A percentile compares a stretch with the other conserved stretches of the same genome.
These are phyloP conservation scores for Elysia chlorotica DNA, from an alignment of 1,140 invertebrate genomes.

Conservation along the genomic window DNA sequence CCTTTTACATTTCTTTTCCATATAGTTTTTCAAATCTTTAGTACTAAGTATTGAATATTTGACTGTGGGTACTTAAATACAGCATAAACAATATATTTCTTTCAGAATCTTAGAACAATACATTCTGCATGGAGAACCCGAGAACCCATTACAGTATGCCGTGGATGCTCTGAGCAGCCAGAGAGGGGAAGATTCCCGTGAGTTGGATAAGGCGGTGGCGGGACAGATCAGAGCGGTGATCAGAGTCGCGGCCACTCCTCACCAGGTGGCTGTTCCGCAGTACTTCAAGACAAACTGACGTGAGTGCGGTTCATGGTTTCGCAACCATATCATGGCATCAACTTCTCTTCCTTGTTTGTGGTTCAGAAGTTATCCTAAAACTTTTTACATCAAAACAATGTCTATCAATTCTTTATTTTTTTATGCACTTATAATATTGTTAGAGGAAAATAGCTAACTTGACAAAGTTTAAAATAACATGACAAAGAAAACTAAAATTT, in stretches of 20 bases:
- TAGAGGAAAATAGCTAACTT: neutral
- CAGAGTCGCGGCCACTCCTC: conserved; percentile 20
- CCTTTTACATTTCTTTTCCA: neutral
- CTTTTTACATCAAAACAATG: neutral
- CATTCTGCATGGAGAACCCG: conserved; percentile 39
- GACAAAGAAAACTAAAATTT: neutral
- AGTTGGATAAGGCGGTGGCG: conserved; percentile 40
- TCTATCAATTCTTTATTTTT: neutral
- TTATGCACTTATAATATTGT: neutral
- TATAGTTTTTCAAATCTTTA: neutral
- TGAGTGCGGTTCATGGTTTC: conserved; percentile 19
- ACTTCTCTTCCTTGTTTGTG: neutral
- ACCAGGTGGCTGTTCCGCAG: conserved; percentile 29
- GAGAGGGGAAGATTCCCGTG: conserved; percentile 35
- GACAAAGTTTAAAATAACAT: neutral
- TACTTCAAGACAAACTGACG: conserved; percentile 49
- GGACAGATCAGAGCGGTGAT: conserved; percentile 37
- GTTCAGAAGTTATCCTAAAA: neutral
- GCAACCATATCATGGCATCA: neutral
- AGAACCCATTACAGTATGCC: conserved; percentile 31
- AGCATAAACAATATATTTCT: neutral
- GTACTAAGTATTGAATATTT: neutral
- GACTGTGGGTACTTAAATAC: neutral
- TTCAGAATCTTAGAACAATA: conserved; percentile 50
- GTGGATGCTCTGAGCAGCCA: conserved; percentile 31